A percentile compares a stretch with the other conserved stretches of the same genome.
Evolutionary conservation across 1,140 invertebrate genomes (phyloP).

Genomic region (Acromyrmex echinatior): DNA sequence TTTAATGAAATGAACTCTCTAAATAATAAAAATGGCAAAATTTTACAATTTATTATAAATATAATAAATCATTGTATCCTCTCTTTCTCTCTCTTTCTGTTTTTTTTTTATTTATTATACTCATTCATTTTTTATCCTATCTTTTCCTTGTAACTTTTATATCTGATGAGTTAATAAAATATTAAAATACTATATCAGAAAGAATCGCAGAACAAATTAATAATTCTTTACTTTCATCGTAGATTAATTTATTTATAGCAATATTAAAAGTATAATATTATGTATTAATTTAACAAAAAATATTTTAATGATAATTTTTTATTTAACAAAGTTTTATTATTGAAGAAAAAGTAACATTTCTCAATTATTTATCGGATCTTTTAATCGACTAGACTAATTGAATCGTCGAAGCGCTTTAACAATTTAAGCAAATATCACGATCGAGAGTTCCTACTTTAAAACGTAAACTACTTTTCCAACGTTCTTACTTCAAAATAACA

Average conservation of each 20-base stretch:
- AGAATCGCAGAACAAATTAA: not conserved
- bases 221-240: not conserved
- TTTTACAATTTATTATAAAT: not conserved
- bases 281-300: not conserved
- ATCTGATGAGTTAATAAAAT: not conserved
- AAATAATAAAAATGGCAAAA: not conserved
- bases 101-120: not conserved
- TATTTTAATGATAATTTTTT: not conserved
- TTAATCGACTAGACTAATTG: not conserved
- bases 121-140: not conserved
- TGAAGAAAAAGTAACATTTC: not conserved
- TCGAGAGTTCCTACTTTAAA: not conserved
- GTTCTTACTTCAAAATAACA: not conserved
- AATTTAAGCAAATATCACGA: slow-evolving; percentile 16
- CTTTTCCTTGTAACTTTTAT: not conserved
- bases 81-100: too few relatives aligned
- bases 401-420: not conserved
- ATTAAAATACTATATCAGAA: not conserved
- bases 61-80: not conserved
- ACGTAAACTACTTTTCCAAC: not conserved
- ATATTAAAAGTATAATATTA: not conserved
- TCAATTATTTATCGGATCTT: not conserved
- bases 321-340: not conserved
- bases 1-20: not conserved
- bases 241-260: not conserved